Percentiles rank a stretch among this genome's conserved stretches.
These are phyloP conservation scores for Lamellibrachia satsuma DNA, from an alignment of 2,888 invertebrate species.

Conservation along the genomic window DNA sequence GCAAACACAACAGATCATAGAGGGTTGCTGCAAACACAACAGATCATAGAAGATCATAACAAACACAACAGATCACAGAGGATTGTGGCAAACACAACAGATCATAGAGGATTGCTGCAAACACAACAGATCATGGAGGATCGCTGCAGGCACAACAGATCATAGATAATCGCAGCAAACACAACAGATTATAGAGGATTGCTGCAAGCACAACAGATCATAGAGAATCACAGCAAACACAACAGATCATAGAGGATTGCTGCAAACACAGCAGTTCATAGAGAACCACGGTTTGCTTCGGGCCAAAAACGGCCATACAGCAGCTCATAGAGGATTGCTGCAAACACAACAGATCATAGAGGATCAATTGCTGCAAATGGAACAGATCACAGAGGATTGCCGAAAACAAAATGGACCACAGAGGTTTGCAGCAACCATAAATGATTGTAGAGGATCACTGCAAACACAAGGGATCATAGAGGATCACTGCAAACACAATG, in stretches of 20 bases:
- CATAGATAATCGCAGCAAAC: background rate
- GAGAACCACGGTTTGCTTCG: background rate
- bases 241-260: background rate
- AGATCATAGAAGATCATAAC: background rate
- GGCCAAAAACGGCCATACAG: too few species aligned
- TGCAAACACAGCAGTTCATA: background rate
- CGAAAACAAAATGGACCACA: background rate
- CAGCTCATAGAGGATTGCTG: background rate
- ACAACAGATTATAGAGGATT: background rate
- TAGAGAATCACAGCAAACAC: background rate
- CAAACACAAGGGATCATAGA: background rate
- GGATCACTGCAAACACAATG: background rate
- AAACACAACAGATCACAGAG: background rate
- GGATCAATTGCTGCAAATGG: background rate
- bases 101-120: background rate
- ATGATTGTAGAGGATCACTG: slow-evolving; percentile 58
- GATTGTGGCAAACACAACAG: background rate
- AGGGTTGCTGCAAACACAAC: background rate
- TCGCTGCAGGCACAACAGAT: background rate
- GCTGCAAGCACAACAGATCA: background rate
- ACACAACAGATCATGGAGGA: background rate
- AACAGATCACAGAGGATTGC: background rate
- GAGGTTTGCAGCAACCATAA: background rate
- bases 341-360: background rate
- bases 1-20: background rate